Evolutionary conservation across 2,888 invertebrate species (phyloP), one percentile per base, ranked within the genome.

Genomic region (Melikaiella ostensackeni): DNA sequence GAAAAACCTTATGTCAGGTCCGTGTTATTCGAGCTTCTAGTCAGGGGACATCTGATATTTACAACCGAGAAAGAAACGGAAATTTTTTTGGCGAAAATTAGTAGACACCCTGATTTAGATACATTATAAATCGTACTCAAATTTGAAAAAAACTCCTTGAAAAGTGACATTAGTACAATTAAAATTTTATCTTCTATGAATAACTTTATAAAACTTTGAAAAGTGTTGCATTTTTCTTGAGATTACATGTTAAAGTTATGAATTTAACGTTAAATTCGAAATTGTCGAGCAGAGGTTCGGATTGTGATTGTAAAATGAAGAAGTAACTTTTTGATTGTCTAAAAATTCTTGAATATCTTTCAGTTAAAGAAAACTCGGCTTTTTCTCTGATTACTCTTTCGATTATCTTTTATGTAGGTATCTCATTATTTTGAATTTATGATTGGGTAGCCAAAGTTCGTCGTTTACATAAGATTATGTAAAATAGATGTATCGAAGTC

Each of bases 401-500:
- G 46, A 66, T 66, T 66, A 66, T 30, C 66, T 66, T 46, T 55
- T 55, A 55, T 21, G 24, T 19, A n/a, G 7, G 24, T 24, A 24
- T 64, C 42, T 46, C 21, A 21, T 66, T 46, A 66, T 66, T 66
- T 66, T 27, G 27, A 46, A 46, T 66, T 66, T 66, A 66, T 66
- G 66, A 42, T 46, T 66, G 46, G 66, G 4, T 21, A 66, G 30
- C 66, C 24, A 46, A 66, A 66, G 27, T 46, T 66, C 42, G 16
- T 66, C 66, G 27, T 46, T 46, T 66, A n/a, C 66, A 66, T 46
- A 66, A 66, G 66, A 66, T 66, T 66, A 66, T 66, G 66, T 66
- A 66, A 66, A 66, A 66, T 66, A 64, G 64, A 38, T 6, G 21
- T 64, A 46, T 66, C 66, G 19, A 66, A 66, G 66, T 19, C 42